These are phyloP conservation scores for Drosophila kikkawai DNA, from an alignment of 1,140 invertebrate genomes.

Conservation along the genomic window DNA sequence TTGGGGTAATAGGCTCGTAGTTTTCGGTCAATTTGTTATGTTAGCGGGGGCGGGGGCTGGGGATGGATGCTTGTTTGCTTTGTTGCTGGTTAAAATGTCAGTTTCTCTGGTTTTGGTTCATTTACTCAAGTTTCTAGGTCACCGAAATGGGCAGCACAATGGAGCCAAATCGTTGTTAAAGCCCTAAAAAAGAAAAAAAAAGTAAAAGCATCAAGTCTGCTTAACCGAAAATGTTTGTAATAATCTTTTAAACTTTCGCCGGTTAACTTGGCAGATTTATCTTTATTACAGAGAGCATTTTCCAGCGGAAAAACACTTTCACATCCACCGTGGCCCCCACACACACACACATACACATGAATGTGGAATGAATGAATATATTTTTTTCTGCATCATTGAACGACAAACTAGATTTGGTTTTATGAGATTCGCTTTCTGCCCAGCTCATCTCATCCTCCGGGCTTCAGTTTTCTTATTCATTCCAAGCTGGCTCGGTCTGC, in stretches of 20 bases:
- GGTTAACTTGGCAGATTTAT: slow-evolving; percentile 28
- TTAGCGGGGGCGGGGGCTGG: slow-evolving; percentile 27
- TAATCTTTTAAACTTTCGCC: slow-evolving; percentile 46
- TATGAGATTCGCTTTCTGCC: slow-evolving; percentile 76
- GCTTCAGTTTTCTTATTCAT: slow-evolving; percentile 23
- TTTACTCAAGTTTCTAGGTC: slow-evolving; percentile 66
- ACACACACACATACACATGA: slow-evolving; percentile 27
- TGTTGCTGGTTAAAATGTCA: slow-evolving; percentile 77
- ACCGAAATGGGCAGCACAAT: slow-evolving; percentile 53
- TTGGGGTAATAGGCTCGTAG: slow-evolving; percentile 78
- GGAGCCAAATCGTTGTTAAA: slow-evolving; percentile 31
- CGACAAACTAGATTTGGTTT: slow-evolving; percentile 83
- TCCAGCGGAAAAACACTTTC: slow-evolving; percentile 26
- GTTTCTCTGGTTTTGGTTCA: slow-evolving; percentile 71
- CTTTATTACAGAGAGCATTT: slow-evolving; percentile 25
- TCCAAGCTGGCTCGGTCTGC: slow-evolving; percentile 53
- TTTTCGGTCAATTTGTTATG: slow-evolving; percentile 83
- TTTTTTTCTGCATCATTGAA: slow-evolving; percentile 82
- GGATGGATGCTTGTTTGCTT: slow-evolving; percentile 50
- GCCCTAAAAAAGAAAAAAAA: slow-evolving; percentile 1
- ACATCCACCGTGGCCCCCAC: slow-evolving; percentile 38
- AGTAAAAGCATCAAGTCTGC: slow-evolving; percentile 16
- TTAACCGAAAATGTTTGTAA: slow-evolving; percentile 26
- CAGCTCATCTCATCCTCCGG: slow-evolving; percentile 54
- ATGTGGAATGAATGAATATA: slow-evolving; percentile 70